A percentile compares a stretch with the other conserved stretches of the same genome.
Evolutionary conservation across 1,140 invertebrate species (phyloP).

Genomic region (Tenebrio molitor): DNA sequence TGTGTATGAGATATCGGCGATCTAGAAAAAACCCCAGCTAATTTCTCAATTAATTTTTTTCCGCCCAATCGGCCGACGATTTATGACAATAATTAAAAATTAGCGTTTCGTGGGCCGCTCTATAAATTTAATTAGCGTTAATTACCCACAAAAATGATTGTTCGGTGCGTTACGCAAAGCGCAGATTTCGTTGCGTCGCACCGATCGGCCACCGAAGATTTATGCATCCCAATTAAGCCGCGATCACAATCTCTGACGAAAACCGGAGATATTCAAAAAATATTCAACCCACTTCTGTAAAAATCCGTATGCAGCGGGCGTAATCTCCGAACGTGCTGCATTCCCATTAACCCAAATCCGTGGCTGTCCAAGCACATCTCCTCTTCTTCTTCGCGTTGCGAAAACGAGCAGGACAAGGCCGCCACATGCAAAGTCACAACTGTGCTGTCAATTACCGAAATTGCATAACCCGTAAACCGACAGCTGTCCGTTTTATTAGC

Average conservation of each 20-base stretch:
- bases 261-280: constrained; percentile 16
- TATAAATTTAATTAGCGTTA: too few species aligned
- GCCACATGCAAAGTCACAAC: too few species aligned
- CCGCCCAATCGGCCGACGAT: background rate
- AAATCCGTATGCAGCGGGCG: background rate
- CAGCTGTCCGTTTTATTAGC: background rate
- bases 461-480: background rate
- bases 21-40: background rate
- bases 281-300: constrained; percentile 18
- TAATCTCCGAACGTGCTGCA: background rate
- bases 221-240: constrained; percentile 13
- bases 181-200: background rate
- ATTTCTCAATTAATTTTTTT: background rate
- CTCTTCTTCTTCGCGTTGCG: background rate
- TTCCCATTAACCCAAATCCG: constrained; percentile 31
- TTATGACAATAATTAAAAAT: background rate
- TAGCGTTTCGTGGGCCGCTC: background rate
- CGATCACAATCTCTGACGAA: constrained; percentile 28
- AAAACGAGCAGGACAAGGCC: background rate
- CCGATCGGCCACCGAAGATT: too few species aligned
- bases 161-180: background rate
- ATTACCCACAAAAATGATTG: background rate
- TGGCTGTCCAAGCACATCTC: constrained; percentile 10
- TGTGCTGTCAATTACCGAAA: too few species aligned
- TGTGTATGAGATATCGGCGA: constrained; percentile 1